Conservation (phyloP, 1,140 invertebrate species). For the Philotrypesis tridentata region DNA sequence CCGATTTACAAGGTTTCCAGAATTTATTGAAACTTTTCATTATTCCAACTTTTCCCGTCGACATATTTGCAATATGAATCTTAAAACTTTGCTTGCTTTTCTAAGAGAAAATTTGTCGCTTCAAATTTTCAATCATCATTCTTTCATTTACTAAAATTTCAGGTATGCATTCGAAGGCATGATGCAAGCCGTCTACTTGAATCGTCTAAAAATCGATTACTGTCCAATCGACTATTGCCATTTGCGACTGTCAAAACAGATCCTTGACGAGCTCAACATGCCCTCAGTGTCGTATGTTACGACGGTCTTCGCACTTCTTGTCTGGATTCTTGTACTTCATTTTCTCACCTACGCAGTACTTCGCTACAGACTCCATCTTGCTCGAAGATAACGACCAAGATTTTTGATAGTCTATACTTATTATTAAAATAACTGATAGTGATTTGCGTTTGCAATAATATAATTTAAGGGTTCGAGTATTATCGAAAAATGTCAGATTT, state of each 20-base stretch:
- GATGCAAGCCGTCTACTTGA: constrained; percentile 83
- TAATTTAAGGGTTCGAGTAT: no score
- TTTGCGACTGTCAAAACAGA: constrained; percentile 53
- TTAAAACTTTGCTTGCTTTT: no score
- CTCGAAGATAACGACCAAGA: constrained; percentile 7
- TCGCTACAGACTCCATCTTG: constrained; percentile 60
- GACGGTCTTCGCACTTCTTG: constrained; percentile 55
- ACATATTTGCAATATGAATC: no score
- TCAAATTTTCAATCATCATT: constrained; percentile 68
- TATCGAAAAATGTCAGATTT: no score
- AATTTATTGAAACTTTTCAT: no score
- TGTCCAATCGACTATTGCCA: constrained; percentile 71
- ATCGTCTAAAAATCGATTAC: constrained; percentile 73
- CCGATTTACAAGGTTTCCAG: no score
- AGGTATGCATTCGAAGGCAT: constrained; percentile 86
- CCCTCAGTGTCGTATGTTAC: constrained; percentile 58
- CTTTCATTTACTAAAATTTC: constrained; percentile 71
- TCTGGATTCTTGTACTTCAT: constrained; percentile 64
- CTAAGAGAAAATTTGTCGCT: no score
- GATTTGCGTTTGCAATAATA: no score
- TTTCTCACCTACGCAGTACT: constrained; percentile 58
- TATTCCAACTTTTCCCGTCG: no score
- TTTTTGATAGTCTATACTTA: no score
- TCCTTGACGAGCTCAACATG: constrained; percentile 64
- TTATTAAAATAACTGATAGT: no score